Evolutionary conservation across 2,113 vertebrate genomes (phyloP).

Genomic region (Ceyx cyanopectus): DNA sequence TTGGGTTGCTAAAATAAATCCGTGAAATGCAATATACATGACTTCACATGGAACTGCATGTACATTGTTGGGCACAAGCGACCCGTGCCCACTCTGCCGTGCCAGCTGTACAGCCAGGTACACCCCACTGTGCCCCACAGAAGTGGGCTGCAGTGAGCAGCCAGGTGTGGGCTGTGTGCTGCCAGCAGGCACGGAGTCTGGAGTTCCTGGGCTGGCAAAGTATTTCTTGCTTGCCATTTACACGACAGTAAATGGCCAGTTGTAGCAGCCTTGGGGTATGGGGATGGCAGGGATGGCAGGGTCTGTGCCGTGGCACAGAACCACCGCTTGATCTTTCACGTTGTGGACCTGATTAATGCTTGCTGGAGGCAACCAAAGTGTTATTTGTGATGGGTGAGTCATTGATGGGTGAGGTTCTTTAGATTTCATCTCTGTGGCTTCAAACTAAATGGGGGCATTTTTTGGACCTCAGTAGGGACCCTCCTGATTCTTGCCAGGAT

Average conservation of each 20-base stretch:
- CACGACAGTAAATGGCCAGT: background rate
- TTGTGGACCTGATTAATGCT: background rate
- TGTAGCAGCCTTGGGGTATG: background rate
- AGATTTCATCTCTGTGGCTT: background rate
- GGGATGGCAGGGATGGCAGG: background rate
- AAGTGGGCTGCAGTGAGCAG: background rate
- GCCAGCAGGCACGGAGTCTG: background rate
- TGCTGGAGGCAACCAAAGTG: background rate
- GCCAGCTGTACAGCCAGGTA: background rate
- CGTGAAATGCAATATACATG: constrained; percentile 70
- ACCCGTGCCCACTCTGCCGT: background rate
- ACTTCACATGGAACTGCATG: constrained; percentile 55
- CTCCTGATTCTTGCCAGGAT: background rate
- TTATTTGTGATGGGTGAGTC: background rate
- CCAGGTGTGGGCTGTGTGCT: background rate
- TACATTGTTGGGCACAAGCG: constrained; percentile 31
- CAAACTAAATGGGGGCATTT: background rate
- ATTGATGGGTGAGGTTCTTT: background rate
- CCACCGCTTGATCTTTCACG: background rate
- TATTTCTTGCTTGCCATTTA: background rate
- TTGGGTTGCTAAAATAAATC: constrained; percentile 74
- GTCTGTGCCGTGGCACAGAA: background rate
- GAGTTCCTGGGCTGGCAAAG: background rate
- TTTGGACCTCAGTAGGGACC: background rate
- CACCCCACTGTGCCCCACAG: background rate